Evolutionary conservation across 1,140 invertebrate species (phyloP).

Genomic region (Batillaria attramentaria): DNA sequence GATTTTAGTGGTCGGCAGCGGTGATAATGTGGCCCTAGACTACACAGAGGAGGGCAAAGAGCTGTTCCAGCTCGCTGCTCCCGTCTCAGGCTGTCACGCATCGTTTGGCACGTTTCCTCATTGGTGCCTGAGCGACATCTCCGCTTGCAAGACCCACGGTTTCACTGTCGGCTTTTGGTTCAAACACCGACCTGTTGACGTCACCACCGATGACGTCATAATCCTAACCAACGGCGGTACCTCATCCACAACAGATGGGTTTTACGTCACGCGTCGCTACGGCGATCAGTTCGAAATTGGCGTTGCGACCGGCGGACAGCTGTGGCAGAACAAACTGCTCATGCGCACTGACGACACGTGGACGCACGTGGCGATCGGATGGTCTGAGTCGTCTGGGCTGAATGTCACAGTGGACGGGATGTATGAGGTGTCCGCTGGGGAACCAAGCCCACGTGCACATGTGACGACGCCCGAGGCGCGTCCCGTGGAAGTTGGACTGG

Average conservation of each 20-base stretch:
- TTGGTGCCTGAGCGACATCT: conserved; percentile 60
- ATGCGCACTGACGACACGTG: conserved; percentile 39
- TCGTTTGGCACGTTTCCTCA: conserved; percentile 49
- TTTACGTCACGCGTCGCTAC: conserved; percentile 53
- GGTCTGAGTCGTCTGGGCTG: conserved; percentile 48
- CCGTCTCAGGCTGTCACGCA: conserved; percentile 42
- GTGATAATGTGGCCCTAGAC: conserved; percentile 2
- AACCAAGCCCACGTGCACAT: background rate
- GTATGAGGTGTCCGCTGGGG: conserved; percentile 8
- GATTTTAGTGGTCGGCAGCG: background rate
- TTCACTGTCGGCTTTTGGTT: conserved; percentile 54
- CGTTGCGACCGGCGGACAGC: conserved; percentile 35
- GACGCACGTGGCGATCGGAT: conserved; percentile 47
- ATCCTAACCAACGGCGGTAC: conserved; percentile 60
- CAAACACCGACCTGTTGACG: conserved; percentile 33
- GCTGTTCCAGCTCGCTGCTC: conserved; percentile 31
- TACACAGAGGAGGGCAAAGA: conserved; percentile 38
- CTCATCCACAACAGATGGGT: conserved; percentile 51
- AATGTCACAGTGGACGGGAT: conserved; percentile 53
- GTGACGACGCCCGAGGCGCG: conserved; percentile 15
- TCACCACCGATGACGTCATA: conserved; percentile 31
- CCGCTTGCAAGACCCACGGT: conserved; percentile 49
- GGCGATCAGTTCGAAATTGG: conserved; percentile 61
- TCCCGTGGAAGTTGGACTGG: conserved; percentile 38
- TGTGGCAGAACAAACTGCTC: conserved; percentile 51